Base-by-base conservation (phyloP, 2,113 vertebrate species). In the Muscicapa adusta region DNA sequence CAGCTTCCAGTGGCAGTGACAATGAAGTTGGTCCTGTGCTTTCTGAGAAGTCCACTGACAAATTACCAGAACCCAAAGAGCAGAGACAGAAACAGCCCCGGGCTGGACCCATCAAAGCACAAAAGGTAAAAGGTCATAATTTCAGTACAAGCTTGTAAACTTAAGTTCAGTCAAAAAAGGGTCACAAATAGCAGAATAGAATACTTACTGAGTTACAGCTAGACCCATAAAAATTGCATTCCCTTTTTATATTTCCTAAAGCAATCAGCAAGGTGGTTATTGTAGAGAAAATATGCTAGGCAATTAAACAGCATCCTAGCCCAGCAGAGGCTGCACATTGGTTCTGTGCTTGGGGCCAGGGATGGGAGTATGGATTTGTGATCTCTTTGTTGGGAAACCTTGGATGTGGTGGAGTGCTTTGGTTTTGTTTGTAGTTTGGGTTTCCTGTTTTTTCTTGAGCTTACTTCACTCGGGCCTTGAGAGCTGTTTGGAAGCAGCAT, bases 41-140 rank as follows among this genome's bases (percentile, higher is more conserved):
- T 92, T 97, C 98, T 33, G 99, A 99, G 93, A 98, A 98, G 67
- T 85, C 92, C 33, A 85, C 97, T 31, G 99, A 99, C 76, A 99
- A 99, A 88, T 97, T 99, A 40, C 98, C 99, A 43, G 99, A 99
- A 95, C 99, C 99, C 14, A 99, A 99, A 98, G 99, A 99, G 90
- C 99, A 99, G 89, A 98, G 99, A 74, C 99, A 99, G 85, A 99
- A 99, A 91, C 99, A 99, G 93, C 98, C 99, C 70, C 98, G 99
- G 23, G 99, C 99, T 80, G 99, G 99, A 56, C 99, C 99, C 66
- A 99, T 99, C 97, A 99, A 99, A 98, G 98, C 99, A 78, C 99
- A 99, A 94, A 99, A 99, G 98, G 99, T 99, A 98, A 94, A 75
- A 50, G 29, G 25, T 89, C 40, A 2, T 72, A 10, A 58, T 45